Evolutionary conservation across 2,797 vertebrate species (phyloP).

Genomic region (Falco rusticolus): DNA sequence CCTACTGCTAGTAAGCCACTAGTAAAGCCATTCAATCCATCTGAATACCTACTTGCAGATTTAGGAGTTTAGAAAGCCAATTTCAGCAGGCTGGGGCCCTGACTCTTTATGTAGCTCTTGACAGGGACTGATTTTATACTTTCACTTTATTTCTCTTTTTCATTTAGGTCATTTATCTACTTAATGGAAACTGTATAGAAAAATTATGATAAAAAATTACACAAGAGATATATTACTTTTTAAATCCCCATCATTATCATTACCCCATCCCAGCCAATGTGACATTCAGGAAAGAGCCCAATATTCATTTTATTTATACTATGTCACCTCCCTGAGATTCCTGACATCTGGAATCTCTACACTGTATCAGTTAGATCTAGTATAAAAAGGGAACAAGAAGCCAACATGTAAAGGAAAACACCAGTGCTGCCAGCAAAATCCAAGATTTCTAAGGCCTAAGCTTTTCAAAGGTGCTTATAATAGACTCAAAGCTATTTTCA

Average conservation of each 20-base stretch:
- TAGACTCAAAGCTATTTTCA: not conserved
- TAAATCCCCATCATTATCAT: slow-evolving; percentile 15
- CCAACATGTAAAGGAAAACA: not conserved
- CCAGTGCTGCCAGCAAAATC: not conserved
- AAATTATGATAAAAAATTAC: slow-evolving; percentile 59
- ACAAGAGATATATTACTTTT: slow-evolving; percentile 47
- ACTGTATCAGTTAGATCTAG: not conserved
- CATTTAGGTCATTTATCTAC: slow-evolving; percentile 53
- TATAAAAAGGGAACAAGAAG: not conserved
- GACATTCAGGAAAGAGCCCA: not conserved
- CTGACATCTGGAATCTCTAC: not conserved
- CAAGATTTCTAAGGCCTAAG: not conserved
- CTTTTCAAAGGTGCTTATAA: not conserved
- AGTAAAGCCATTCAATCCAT: not conserved
- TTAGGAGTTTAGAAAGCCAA: not conserved
- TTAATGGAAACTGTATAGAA: slow-evolving; percentile 60
- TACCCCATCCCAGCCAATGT: not conserved
- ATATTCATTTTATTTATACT: not conserved
- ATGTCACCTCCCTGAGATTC: not conserved
- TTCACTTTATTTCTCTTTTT: slow-evolving; percentile 43
- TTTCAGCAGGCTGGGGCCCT: not conserved
- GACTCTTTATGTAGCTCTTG: not conserved
- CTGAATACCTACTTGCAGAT: not conserved
- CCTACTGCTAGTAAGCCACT: not conserved
- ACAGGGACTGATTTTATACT: slow-evolving; percentile 58